Base-by-base conservation (phyloP, 1,140 invertebrate species). In the Drosophila orosa region DNA sequence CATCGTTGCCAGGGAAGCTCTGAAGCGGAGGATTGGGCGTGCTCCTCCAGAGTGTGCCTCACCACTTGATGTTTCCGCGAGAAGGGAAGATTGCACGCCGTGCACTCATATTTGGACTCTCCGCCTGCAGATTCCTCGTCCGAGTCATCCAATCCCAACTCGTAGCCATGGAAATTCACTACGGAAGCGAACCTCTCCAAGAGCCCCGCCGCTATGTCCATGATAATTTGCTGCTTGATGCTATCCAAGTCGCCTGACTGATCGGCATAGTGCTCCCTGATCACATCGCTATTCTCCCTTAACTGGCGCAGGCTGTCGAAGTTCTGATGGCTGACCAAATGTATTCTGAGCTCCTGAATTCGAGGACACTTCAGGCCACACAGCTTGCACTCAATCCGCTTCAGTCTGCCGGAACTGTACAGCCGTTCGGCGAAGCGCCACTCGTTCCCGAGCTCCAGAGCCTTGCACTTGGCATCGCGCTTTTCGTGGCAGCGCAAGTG, bases 81-180 rank as follows among this genome's bases (percentile, higher is more conserved):
- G 19, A 80, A 91, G 5, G 35, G 29, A 1, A 37, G 15, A 6
- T 74, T 63, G 45, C 90, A 91, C 3, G 55, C 15, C 1, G 47
- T 15, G 50, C 90, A 91, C 5, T 71, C 44, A 35, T 91, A 91
- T 45, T 62, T 60, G 0, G 60, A 6, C 7, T 73, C 22, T 8
- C 2, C 5, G 4, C 22, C 69, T 1, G 22, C 2, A 5, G 25
- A 7, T 8, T 90, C 76, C 10, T 83, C 86, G 47, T 92, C 91
- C 0, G 91, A 90, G 29, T 92, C 91, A 47, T 59, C 80, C 8
- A 92, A 19, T 13, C 69, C 55, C 25, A 91, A 55, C 65, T 92
- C 91, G 39, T 89, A 91, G 3, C 91, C 91, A 63, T 83, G 52
- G 8, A 59, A 67, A 54, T 91, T 92, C 2, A 90, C 48, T 3